Conservation (phyloP, 2,888 invertebrate genomes). For the Nudaria mundana region DNA sequence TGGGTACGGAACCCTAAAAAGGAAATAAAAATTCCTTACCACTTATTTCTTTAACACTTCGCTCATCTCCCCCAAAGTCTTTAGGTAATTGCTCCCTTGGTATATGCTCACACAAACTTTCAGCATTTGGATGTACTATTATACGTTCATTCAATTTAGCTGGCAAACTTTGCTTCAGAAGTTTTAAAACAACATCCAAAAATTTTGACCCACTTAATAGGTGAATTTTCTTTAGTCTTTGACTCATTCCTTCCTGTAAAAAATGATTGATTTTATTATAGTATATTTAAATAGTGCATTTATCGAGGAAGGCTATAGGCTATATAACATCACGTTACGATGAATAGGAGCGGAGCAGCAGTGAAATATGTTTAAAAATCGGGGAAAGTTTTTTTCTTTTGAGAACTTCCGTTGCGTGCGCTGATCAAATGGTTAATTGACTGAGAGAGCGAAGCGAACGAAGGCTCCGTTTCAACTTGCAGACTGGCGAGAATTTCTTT, state of each 20-base stretch:
- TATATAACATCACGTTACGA: no score
- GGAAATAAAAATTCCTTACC: no score
- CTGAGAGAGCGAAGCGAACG: no score
- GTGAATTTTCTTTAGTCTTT: conserved; percentile 36
- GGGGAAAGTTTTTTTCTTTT: no score
- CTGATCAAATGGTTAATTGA: no score
- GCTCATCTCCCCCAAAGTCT: conserved; percentile 41
- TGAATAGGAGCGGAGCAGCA: no score
- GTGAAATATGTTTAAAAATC: no score
- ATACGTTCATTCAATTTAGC: conserved; percentile 36
- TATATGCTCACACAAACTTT: conserved; percentile 31
- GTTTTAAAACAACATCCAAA: conserved; percentile 27
- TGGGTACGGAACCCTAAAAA: no score
- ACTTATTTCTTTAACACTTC: conserved; percentile 24
- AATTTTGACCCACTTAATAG: conserved; percentile 38
- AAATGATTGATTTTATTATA: neutral
- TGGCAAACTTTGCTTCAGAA: conserved; percentile 35
- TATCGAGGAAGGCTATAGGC: no score
- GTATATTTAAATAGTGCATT: neutral
- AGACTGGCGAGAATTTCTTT: no score
- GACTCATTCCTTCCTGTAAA: conserved; percentile 38
- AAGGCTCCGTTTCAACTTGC: no score
- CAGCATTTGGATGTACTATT: conserved; percentile 27
- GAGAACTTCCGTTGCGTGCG: no score
- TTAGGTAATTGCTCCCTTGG: conserved; percentile 34